Conservation (phyloP, 2,113 vertebrate species). For the Campylorhamphus procurvoides region DNA sequence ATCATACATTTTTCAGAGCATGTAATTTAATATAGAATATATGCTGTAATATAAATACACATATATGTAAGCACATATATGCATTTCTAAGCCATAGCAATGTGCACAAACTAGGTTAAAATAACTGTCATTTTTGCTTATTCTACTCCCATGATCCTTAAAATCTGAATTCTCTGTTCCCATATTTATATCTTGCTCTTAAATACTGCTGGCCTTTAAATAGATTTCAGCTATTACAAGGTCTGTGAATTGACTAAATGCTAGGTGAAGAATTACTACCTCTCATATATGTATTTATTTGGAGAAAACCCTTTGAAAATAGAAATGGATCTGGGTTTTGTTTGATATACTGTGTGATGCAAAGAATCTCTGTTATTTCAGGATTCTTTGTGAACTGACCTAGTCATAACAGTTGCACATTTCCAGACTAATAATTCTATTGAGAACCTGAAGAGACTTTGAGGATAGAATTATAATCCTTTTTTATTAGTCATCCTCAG, state of each 20-base stretch:
- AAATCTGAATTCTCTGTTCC: neutral
- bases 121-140: neutral
- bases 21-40: neutral
- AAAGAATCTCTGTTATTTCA: slow-evolving; percentile 40
- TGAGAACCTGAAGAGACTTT: slow-evolving; percentile 12
- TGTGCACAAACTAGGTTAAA: neutral
- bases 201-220: neutral
- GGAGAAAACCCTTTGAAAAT: neutral
- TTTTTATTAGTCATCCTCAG: neutral
- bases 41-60: neutral
- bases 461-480: slow-evolving; percentile 13
- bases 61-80: neutral
- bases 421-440: slow-evolving; percentile 38
- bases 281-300: neutral
- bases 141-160: neutral
- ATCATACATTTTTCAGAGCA: neutral
- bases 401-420: slow-evolving; percentile 22
- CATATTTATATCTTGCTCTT: neutral
- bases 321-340: neutral
- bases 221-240: neutral
- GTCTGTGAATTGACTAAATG: neutral
- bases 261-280: neutral
- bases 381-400: slow-evolving; percentile 40
- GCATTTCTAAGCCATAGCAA: neutral
- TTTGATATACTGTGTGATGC: neutral